Evolutionary conservation across 2,888 invertebrate genomes (phyloP).

Genomic region (Dione vanillae): DNA sequence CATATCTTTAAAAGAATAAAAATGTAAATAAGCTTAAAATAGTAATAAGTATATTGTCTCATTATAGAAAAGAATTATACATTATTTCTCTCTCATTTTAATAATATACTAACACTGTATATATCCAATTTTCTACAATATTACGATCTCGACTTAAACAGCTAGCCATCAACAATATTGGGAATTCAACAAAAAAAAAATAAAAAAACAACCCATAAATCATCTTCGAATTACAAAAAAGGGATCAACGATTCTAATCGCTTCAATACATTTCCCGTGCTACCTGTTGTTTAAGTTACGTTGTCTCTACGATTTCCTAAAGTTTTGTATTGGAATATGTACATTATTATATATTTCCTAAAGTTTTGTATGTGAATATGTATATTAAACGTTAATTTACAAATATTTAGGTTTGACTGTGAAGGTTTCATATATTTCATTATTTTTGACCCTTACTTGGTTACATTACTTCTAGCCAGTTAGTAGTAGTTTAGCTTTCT

Average conservation of each 20-base stretch:
- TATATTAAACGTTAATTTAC: too few relatives aligned
- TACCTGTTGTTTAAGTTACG: constrained; percentile 63
- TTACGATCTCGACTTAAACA: constrained; percentile 27
- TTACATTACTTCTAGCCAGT: too few relatives aligned
- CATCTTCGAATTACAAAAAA: constrained; percentile 47
- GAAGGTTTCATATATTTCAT: too few relatives aligned
- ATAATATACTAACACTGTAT: constrained; percentile 20
- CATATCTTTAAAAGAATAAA: too few relatives aligned
- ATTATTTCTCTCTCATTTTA: background rate
- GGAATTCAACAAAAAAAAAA: constrained; percentile 41
- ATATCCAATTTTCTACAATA: constrained; percentile 13
- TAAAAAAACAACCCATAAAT: constrained; percentile 46
- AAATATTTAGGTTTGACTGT: too few relatives aligned
- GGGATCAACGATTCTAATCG: constrained; percentile 61
- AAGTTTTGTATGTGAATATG: too few relatives aligned
- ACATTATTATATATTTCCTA: too few relatives aligned
- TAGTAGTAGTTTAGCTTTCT: too few relatives aligned
- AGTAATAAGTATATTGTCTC: too few relatives aligned
- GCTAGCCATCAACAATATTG: constrained; percentile 37
- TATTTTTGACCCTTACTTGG: too few relatives aligned
- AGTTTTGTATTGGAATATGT: too few relatives aligned
- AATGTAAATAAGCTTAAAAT: too few relatives aligned
- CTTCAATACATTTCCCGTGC: constrained; percentile 63
- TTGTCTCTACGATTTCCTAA: constrained; percentile 15
- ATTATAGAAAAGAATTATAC: constrained; percentile 3